phyloP scores from a whole-genome alignment of 2,797 vertebrate species.

The Gila robusta region DNA sequence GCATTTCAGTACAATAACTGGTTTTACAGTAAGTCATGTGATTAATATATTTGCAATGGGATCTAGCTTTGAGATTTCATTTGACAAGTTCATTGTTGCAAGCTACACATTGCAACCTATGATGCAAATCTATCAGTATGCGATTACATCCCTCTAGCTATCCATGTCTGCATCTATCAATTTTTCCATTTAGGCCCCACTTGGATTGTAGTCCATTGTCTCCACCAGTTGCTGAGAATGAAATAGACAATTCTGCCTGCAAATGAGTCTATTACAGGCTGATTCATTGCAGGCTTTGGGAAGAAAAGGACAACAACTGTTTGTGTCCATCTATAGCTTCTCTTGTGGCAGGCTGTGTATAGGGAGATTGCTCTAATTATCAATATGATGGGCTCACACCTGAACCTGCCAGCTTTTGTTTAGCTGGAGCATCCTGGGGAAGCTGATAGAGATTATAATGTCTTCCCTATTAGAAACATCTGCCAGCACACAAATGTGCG shows the following conservation, averaged over 20 bases:
- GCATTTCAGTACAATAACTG: conserved; percentile 12
- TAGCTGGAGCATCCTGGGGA: conserved; percentile 49
- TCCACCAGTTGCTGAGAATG: neutral
- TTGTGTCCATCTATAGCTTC: conserved; percentile 43
- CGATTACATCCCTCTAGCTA: conserved; percentile 33
- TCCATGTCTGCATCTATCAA: neutral
- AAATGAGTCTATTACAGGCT: conserved; percentile 32
- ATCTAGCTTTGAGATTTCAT: conserved; percentile 29
- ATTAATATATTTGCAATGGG: conserved; percentile 7
- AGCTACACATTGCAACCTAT: neutral
- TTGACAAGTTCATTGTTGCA: conserved; percentile 2
- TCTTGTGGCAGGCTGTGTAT: conserved; percentile 43
- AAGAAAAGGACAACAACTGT: conserved; percentile 36
- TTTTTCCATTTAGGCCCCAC: conserved; percentile 12
- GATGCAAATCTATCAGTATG: conserved; percentile 19
- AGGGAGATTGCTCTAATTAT: conserved; percentile 64
- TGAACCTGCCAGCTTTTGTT: conserved; percentile 66
- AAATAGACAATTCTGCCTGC: conserved; percentile 1
- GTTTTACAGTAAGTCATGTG: conserved; percentile 11
- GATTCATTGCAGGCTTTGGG: conserved; percentile 19
- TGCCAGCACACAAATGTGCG: conserved; percentile 2
- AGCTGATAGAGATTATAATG: conserved; percentile 45
- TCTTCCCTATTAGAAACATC: conserved; percentile 33
- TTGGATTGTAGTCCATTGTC: neutral
- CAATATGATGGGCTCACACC: conserved; percentile 56